Evolutionary conservation across 1,140 invertebrate genomes (phyloP), one percentile per base, ranked within the genome.

Genomic region (Achatina immaculata): DNA sequence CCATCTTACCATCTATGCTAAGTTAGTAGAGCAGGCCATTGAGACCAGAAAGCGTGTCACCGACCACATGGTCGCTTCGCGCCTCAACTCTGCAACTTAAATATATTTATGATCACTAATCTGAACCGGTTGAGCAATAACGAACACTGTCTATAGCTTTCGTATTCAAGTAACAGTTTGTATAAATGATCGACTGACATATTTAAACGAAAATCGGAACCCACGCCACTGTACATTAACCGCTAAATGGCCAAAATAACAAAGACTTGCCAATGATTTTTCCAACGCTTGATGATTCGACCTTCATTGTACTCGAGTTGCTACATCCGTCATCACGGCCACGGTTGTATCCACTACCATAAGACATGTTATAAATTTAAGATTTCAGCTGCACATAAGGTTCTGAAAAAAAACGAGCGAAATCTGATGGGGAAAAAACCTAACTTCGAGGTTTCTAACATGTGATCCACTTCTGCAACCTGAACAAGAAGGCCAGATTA

Each of bases 271-370:
- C 71, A 11, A 73, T 73, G 19, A 73, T 73, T 45, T 73, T 73
- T 73, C 71, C 71, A 43, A 73, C 71, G 43, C 34, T 73, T 45
- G 71, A 73, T 43, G 71, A 73, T 7, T 73, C 71, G 31, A 73
- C 71, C 71, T 43, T 73, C 71, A 73, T 73, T 28, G 43, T 28
- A n/a, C 42, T 42, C 19, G 68, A 73, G 7, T 31, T 51, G 40
- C 40, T 45, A 24, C 43, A 42, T 1, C 71, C 71, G 31, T 45
- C 71, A 9, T 45, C 42, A 34, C 45, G 28, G 16, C 71, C 43
- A 62, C 58, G 58, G 21, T 28, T 16, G 31, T 62, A 62, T 62
- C 58, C n/a, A 16, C 58, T 31, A 62, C 58, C 31, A 62, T 62
- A 62, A 62, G 58, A 62, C 58, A 62, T 62, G 58, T 19, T 62